These are phyloP conservation scores for Falco rusticolus DNA, from an alignment of 2,797 vertebrate species.

Conservation along the genomic window DNA sequence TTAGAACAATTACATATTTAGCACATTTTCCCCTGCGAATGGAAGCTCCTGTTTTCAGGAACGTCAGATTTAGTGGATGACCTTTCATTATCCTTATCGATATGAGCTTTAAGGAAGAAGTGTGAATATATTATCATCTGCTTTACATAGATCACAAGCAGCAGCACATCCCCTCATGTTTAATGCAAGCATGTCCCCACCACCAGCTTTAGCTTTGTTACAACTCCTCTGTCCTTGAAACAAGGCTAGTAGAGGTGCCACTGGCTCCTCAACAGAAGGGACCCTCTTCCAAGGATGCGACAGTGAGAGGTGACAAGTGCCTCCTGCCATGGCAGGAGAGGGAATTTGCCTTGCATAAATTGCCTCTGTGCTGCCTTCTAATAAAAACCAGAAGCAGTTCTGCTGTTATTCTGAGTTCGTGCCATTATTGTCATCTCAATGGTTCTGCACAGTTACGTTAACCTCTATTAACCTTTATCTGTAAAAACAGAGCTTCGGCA, in stretches of 20 bases:
- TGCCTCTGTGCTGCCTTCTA: neutral
- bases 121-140: neutral
- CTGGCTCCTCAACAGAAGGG: neutral
- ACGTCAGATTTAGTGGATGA: neutral
- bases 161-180: neutral
- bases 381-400: neutral
- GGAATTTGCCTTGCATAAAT: neutral
- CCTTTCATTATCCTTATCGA: neutral
- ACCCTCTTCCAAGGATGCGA: fast-evolving
- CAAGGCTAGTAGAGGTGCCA: neutral
- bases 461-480: neutral
- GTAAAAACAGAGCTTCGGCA: neutral
- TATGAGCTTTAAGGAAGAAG: neutral
- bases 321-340: neutral
- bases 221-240: neutral
- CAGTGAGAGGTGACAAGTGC: too few relatives aligned
- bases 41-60: neutral
- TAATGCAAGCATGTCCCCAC: neutral
- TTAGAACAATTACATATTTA: neutral
- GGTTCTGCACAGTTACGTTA: fast-evolving
- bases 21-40: neutral
- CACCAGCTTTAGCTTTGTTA: neutral
- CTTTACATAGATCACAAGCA: neutral
- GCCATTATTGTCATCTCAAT: neutral
- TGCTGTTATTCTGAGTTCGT: fast-evolving